Percentiles rank a stretch among this genome's conserved stretches.
Evolutionary conservation across 2,888 invertebrate species (phyloP).

Genomic region (Agonopterix arenella): DNA sequence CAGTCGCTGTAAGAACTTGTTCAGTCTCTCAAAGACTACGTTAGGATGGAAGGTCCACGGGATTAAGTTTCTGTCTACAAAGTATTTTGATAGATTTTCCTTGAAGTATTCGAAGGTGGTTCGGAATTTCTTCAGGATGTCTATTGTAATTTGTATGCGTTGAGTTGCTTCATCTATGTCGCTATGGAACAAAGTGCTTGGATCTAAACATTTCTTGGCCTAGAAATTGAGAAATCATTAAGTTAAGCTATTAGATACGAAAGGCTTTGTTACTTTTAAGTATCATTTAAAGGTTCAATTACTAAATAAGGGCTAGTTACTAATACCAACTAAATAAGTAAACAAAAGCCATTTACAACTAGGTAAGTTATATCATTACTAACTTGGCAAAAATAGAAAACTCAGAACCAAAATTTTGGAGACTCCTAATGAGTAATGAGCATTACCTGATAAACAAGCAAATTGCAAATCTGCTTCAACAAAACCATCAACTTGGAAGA

Average conservation of each 20-base stretch:
- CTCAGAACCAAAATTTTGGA: no score
- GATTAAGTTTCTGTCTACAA: slow-evolving; percentile 74
- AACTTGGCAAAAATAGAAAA: no score
- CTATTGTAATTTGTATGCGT: slow-evolving; percentile 83
- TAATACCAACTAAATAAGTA: no score
- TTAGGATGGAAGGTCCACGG: slow-evolving; percentile 91
- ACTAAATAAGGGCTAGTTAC: no score
- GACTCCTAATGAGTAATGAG: no score
- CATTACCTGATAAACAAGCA: slow-evolving; percentile 89
- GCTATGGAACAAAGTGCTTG: slow-evolving; percentile 94
- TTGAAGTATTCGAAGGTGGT: slow-evolving; percentile 83
- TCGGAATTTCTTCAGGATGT: slow-evolving; percentile 80
- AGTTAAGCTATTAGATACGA: no score
- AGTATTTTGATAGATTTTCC: slow-evolving; percentile 81
- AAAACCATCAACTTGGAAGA: slow-evolving; percentile 92
- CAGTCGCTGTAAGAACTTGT: slow-evolving; percentile 85
- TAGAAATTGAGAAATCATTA: slow-evolving; percentile 42
- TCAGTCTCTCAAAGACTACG: slow-evolving; percentile 86
- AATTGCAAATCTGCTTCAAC: slow-evolving; percentile 92
- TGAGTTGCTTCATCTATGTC: slow-evolving; percentile 95
- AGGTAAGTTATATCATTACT: no score
- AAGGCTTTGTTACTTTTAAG: no score
- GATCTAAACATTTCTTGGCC: slow-evolving; percentile 93
- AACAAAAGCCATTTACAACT: no score
- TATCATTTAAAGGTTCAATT: no score